Conservation (phyloP, 2,888 invertebrate genomes). For the Apamea crenata region DNA sequence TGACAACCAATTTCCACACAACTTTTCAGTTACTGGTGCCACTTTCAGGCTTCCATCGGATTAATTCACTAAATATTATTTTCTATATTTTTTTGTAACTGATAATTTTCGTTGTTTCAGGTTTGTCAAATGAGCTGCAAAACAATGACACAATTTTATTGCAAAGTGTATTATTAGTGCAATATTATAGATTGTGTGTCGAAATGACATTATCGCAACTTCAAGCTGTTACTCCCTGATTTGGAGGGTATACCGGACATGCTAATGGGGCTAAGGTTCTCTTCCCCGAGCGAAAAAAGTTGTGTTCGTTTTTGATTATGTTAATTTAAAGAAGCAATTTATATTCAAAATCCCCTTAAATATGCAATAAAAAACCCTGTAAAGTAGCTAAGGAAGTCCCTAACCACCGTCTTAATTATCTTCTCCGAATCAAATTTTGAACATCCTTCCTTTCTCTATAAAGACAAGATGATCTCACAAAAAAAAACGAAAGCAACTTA, state of each 20-base stretch:
- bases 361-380: not conserved
- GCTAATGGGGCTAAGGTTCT: not conserved
- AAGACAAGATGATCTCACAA: slow-evolving; percentile 2
- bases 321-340: slow-evolving; percentile 1
- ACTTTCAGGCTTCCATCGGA: not conserved
- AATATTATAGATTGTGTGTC: slow-evolving; percentile 9
- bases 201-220: not conserved
- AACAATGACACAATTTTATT: not conserved
- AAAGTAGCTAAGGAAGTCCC: slow-evolving; percentile 5
- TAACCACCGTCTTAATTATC: not conserved
- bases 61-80: not conserved
- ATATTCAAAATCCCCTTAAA: slow-evolving; percentile 9
- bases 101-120: not conserved
- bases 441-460: slow-evolving; percentile 4
- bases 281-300: not conserved
- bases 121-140: not conserved
- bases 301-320: slow-evolving; percentile 3
- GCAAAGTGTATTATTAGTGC: not conserved
- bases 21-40: too few relatives aligned
- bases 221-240: slow-evolving; percentile 22
- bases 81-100: not conserved
- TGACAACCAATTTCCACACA: too few relatives aligned
- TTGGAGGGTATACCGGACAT: not conserved
- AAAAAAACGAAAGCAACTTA: slow-evolving; percentile 13
- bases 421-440: not conserved